Evolutionary conservation across 2,797 vertebrate genomes (phyloP), one percentile per base, ranked within the genome.

Genomic region (Rhabdophis nuchalis): DNA sequence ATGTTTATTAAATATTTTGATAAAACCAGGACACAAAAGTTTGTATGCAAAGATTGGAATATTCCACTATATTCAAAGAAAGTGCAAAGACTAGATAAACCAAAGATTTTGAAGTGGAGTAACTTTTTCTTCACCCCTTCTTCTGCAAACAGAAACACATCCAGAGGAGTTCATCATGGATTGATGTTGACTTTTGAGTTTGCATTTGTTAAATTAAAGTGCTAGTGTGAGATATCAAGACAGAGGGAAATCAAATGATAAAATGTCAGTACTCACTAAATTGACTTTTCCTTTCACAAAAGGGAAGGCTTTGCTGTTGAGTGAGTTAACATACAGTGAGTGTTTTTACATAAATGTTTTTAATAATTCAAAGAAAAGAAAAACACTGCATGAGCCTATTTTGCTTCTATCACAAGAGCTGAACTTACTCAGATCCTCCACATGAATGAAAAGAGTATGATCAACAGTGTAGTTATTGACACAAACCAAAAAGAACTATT

Each of bases 401-500:
- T 41, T 53, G 1, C 0, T 88, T 91, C 56, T 88, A 54, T 54
- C 36, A 89, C 85, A 86, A 32, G 56, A 87, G 61, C 2, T 0
- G 0, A 92, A 61, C 85, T 94, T 72, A 53, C 23, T 93, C 91
- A 85, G 72, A 77, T 88, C 25, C 46, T 46, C 93, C 12, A 7
- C 0, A 1, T 1, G 27, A 58, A 1, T 41, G 88, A 89, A 68
- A 5, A 57, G 52, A 41, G 23, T 53, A 92, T 50, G 27, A 72
- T 90, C 32, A 89, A 92, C 46, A 86, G 5, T 85, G 50, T 25
- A 54, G 56, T 56, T 41, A 89, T 64, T 87, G 61, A 87, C 61
- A 87, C 72, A 88, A 93, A 94, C 91, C 86, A 89, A 92, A 86
- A 88, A 87, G 85, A 88, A 85, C 36, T 58, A 90, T 72, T 52